Percentiles rank a stretch among this genome's conserved stretches.
Evolutionary conservation across 2,797 vertebrate genomes (phyloP).

Genomic region (Poecilia velifera): DNA sequence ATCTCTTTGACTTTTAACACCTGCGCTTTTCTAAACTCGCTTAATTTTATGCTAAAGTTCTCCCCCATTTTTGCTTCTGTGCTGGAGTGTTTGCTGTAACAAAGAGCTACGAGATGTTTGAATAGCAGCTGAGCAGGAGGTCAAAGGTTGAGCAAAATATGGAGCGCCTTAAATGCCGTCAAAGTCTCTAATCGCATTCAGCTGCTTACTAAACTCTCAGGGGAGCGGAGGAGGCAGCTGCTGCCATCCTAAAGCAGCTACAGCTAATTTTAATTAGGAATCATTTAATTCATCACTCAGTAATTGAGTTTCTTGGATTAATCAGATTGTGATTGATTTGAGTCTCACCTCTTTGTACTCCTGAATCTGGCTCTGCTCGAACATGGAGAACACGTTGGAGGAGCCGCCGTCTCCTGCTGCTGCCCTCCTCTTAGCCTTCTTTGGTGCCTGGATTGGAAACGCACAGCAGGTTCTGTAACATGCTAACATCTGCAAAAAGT

Average conservation of each 20-base stretch:
- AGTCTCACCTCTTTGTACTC: conserved; percentile 91
- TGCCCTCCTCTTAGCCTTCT: conserved; percentile 92
- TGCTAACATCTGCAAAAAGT: neutral
- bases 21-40: neutral
- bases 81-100: conserved; percentile 1
- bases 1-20: conserved; percentile 30
- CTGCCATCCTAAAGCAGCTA: conserved; percentile 44
- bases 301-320: neutral
- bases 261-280: conserved; percentile 45
- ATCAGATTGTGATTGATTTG: neutral
- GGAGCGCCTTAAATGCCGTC: conserved; percentile 49
- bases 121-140: conserved; percentile 55
- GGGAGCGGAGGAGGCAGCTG: conserved; percentile 44
- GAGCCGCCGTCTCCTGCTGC: conserved; percentile 82
- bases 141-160: conserved; percentile 46
- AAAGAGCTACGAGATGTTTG: conserved; percentile 33
- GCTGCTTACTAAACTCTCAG: conserved; percentile 52
- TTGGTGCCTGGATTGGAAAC: conserved; percentile 85
- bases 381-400: conserved; percentile 96
- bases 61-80: neutral
- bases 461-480: neutral
- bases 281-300: neutral
- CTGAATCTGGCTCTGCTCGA: conserved; percentile 97
- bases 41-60: neutral
- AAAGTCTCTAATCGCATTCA: conserved; percentile 64